Conservation (phyloP, 2,113 vertebrate genomes). For the Saiga tatarica region DNA sequence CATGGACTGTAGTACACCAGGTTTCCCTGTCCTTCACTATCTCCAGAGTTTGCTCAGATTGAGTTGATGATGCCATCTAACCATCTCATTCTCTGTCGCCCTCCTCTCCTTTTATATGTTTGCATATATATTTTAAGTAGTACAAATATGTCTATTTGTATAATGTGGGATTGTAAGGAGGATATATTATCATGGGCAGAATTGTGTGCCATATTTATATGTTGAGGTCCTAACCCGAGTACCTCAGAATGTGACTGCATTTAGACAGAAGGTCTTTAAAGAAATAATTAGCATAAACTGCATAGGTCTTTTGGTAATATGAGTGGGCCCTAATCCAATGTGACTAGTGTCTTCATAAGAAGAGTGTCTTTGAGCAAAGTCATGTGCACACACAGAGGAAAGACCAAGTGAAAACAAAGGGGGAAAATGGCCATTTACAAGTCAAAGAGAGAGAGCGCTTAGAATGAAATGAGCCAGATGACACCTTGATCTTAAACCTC, state of each 20-base stretch:
- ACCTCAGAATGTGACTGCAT: not conserved
- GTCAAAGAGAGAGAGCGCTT: not conserved
- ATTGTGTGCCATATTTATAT: not conserved
- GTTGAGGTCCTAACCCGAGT: not conserved
- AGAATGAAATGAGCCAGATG: not conserved
- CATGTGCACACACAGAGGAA: not conserved
- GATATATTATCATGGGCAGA: not conserved
- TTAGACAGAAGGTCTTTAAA: not conserved
- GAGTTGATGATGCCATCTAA: not conserved
- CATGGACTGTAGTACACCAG: not conserved
- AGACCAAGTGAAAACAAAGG: not conserved
- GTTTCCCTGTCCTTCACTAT: not conserved
- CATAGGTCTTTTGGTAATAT: not conserved
- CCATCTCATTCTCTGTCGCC: accelerated
- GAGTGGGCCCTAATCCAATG: not conserved
- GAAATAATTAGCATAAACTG: not conserved
- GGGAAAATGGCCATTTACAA: not conserved
- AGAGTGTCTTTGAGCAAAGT: not conserved
- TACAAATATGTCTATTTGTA: not conserved
- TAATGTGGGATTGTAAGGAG: not conserved
- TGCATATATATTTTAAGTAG: not conserved
- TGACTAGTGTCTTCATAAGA: not conserved
- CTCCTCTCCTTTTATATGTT: not conserved
- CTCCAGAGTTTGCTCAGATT: not conserved
- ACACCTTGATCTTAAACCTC: not conserved